Conservation (phyloP, 2,797 vertebrate genomes). For the Lepilemur septentrionalis region DNA sequence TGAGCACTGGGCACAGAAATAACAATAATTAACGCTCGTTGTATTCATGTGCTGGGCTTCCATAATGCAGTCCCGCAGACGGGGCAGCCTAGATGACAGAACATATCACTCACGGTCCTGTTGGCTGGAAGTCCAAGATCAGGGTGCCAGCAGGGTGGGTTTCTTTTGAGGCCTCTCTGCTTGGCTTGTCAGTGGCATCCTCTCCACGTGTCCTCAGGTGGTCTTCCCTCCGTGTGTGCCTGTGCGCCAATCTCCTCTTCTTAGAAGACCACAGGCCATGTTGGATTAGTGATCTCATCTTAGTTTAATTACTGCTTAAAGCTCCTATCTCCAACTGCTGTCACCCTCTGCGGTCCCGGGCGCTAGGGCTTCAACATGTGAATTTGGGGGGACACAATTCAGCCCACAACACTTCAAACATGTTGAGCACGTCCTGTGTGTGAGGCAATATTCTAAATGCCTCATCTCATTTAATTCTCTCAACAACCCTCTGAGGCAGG, state of each 20-base stretch:
- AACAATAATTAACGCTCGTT: not conserved
- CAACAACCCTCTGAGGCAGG: not conserved
- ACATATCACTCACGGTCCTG: not conserved
- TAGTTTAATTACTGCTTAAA: not conserved
- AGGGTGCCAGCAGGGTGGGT: not conserved
- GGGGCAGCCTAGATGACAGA: not conserved
- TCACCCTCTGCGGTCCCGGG: too few species aligned
- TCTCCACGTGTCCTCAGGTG: not conserved
- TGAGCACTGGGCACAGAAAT: not conserved
- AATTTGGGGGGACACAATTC: too few species aligned
- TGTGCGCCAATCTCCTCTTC: not conserved
- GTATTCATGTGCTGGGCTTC: not conserved
- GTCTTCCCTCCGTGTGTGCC: not conserved
- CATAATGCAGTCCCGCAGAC: not conserved
- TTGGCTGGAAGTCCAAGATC: not conserved
- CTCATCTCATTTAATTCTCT: not conserved
- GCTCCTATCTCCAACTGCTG: not conserved
- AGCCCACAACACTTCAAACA: too few species aligned
- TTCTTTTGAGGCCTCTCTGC: not conserved
- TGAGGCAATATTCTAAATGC: not conserved
- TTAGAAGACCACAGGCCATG: not conserved
- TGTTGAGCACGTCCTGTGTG: rapidly evolving
- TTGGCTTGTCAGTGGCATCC: not conserved
- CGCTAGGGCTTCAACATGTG: not conserved
- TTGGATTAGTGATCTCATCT: not conserved